A percentile compares a stretch with the other conserved stretches of the same genome.
phyloP scores from a whole-genome alignment of 1,140 invertebrate genomes.

The Portunus trituberculatus region DNA sequence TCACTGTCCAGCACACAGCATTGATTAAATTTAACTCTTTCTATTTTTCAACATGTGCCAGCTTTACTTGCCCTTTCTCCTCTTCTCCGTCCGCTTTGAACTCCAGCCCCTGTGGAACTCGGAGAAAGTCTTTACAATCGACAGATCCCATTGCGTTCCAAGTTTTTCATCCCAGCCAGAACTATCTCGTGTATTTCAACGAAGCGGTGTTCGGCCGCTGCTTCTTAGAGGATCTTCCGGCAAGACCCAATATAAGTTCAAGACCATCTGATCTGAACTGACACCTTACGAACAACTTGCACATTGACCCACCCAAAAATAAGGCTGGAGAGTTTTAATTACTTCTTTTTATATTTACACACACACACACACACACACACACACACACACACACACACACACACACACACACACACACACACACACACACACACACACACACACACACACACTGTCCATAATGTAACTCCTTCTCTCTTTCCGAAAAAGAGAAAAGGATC shows the following conservation, averaged over 20 bases:
- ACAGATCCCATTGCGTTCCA: constrained; percentile 20
- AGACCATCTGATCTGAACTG: background rate
- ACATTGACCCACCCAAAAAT: background rate
- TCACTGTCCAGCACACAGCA: background rate
- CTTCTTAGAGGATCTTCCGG: background rate
- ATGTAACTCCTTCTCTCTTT: too few species aligned
- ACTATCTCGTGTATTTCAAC: constrained; percentile 13
- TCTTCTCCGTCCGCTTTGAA: background rate
- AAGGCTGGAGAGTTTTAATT: background rate
- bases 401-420: constrained; percentile 47
- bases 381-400: constrained; percentile 45
- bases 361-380: constrained; percentile 28
- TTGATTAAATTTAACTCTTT: constrained; percentile 5
- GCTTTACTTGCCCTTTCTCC: background rate
- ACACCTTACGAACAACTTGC: background rate
- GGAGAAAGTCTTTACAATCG: constrained; percentile 22
- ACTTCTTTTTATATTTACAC: background rate
- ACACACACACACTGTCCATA: constrained; percentile 11
- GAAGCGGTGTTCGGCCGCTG: background rate
- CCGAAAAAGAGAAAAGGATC: too few species aligned
- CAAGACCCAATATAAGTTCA: background rate
- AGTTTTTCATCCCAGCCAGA: constrained; percentile 21
- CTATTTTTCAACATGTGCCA: background rate
- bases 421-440: constrained; percentile 40
- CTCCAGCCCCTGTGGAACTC: background rate